These are phyloP conservation scores for Eulimnadia texana DNA, from an alignment of 1,140 invertebrate species.

Conservation along the genomic window DNA sequence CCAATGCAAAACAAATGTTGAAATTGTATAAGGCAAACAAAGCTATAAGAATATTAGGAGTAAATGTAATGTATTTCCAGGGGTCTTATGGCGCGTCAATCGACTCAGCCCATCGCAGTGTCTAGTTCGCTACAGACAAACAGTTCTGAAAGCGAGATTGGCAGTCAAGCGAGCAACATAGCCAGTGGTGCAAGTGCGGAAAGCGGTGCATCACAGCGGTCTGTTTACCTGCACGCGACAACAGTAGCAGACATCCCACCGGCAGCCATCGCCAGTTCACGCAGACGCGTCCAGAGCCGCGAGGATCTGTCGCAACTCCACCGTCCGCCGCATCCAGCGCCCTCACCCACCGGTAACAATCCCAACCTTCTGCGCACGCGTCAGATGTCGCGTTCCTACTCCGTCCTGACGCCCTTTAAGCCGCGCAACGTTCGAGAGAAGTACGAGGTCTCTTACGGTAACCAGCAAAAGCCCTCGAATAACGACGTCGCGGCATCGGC, in stretches of 20 bases:
- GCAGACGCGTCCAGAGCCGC: conserved; percentile 38
- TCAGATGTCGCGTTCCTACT: conserved; percentile 64
- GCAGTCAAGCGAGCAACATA: conserved; percentile 33
- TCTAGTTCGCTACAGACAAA: conserved; percentile 8
- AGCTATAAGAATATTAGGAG: too few species aligned
- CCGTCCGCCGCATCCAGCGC: conserved; percentile 22
- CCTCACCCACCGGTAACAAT: conserved; percentile 23
- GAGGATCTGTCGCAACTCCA: conserved; percentile 43
- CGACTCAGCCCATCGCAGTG: conserved; percentile 13
- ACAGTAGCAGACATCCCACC: conserved; percentile 58
- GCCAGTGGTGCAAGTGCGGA: conserved; percentile 25
- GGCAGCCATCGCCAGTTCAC: background rate
- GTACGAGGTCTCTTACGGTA: conserved; percentile 59
- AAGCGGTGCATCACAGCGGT: conserved; percentile 43
- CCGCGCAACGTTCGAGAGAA: conserved; percentile 52
- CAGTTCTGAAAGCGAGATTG: conserved; percentile 25
- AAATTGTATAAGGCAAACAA: too few species aligned
- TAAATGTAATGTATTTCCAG: background rate
- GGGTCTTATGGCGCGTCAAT: background rate
- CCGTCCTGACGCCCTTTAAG: conserved; percentile 65
- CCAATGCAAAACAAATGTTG: too few species aligned
- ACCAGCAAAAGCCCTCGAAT: conserved; percentile 18
- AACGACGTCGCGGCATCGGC: conserved; percentile 8
- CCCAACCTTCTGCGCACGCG: conserved; percentile 22
- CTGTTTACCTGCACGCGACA: conserved; percentile 62